Evolutionary conservation across 2,113 vertebrate species (phyloP).

Genomic region (Phoxinus phoxinus): DNA sequence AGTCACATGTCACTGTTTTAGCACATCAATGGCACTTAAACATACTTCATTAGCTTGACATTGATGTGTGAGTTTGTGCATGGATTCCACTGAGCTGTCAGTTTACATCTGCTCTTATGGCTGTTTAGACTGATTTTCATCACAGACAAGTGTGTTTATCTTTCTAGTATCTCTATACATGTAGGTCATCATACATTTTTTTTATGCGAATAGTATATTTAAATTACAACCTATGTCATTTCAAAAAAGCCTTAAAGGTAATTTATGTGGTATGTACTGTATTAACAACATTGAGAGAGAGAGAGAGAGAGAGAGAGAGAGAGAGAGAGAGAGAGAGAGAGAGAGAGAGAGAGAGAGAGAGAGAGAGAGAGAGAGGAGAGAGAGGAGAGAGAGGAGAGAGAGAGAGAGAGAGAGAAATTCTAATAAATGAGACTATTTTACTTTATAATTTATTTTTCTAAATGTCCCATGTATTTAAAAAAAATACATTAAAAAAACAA

Average conservation of each 20-base stretch:
- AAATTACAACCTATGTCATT: neutral
- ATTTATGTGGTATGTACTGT: neutral
- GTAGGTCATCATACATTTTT: slow-evolving; percentile 15
- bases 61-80: slow-evolving; percentile 66
- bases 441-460: too few species aligned
- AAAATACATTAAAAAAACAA: too few species aligned
- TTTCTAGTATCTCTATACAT: slow-evolving; percentile 9
- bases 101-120: slow-evolving; percentile 59
- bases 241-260: neutral
- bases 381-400: too few species aligned
- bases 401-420: too few species aligned
- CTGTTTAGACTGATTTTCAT: slow-evolving; percentile 39
- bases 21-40: slow-evolving; percentile 66
- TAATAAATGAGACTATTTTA: too few species aligned
- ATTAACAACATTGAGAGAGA: neutral
- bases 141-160: slow-evolving; percentile 24
- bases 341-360: too few species aligned
- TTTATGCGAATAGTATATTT: neutral
- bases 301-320: too few species aligned
- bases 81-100: slow-evolving; percentile 61
- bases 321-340: too few species aligned
- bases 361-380: too few species aligned
- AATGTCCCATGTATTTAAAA: too few species aligned
- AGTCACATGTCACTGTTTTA: slow-evolving; percentile 68
- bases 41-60: slow-evolving; percentile 72